phyloP scores from a whole-genome alignment of 53 echinoderm and acorn worm species.

The Astropecten irregularis region DNA sequence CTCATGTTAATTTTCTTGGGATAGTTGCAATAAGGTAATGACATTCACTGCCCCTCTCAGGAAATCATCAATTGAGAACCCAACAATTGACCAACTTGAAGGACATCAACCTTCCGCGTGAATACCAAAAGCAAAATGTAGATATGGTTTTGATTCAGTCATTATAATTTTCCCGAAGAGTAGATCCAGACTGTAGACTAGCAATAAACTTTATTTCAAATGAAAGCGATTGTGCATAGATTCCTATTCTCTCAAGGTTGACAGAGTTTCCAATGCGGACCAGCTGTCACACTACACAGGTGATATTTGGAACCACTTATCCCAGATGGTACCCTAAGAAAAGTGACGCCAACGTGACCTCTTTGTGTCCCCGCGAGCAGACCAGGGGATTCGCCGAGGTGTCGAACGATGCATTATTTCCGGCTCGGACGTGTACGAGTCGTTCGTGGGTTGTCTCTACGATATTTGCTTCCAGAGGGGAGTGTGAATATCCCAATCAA shows the following conservation, averaged over 20 bases:
- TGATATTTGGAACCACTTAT: conserved; percentile 48
- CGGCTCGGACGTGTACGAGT: conserved; percentile 27
- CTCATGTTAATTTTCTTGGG: too few relatives aligned
- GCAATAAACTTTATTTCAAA: not conserved
- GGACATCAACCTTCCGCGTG: not conserved
- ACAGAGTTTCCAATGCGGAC: conserved; percentile 28
- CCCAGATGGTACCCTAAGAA: conserved; percentile 48
- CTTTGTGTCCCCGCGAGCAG: conserved; percentile 56
- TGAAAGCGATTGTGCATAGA: conserved; percentile 15
- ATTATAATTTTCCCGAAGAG: not conserved
- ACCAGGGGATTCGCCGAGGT: not conserved
- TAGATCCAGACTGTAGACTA: not conserved
- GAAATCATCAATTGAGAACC: conserved; percentile 47
- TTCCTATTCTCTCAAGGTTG: conserved; percentile 25
- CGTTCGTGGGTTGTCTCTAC: not conserved
- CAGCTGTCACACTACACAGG: conserved; percentile 52
- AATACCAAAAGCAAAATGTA: too few relatives aligned
- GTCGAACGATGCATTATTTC: conserved; percentile 32
- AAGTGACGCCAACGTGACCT: conserved; percentile 53
- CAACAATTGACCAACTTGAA: conserved; percentile 31
- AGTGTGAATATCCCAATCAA: conserved; percentile 53
- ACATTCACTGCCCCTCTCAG: not conserved
- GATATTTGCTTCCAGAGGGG: conserved; percentile 46
- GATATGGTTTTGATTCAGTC: not conserved
- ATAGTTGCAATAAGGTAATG: too few relatives aligned